These are phyloP conservation scores for Tetrax tetrax DNA, from an alignment of 2,113 vertebrate species.

Conservation along the genomic window DNA sequence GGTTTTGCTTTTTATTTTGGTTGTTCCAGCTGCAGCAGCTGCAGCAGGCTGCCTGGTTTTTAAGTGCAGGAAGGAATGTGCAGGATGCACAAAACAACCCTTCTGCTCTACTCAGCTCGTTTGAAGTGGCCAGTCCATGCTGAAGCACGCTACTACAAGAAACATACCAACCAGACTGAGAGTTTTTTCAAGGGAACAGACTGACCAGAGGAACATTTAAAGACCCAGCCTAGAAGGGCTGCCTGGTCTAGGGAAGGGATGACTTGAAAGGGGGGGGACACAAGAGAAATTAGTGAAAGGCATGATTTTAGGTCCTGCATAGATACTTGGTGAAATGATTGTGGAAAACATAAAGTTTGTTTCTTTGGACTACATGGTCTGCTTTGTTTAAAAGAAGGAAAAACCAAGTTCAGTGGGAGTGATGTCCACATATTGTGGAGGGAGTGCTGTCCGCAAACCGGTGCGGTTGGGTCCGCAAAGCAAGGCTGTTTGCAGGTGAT, in stretches of 20 bases:
- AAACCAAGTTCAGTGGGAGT: background rate
- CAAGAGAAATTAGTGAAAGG: background rate
- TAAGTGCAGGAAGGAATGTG: background rate
- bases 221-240: background rate
- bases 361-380: background rate
- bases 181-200: background rate
- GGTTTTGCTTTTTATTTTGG: background rate
- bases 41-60: background rate
- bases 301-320: no score
- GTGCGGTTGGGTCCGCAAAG: accelerated
- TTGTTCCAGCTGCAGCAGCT: background rate
- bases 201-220: background rate
- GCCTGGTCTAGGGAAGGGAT: background rate
- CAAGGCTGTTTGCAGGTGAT: background rate
- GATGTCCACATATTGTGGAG: accelerated
- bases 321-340: no score
- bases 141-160: background rate
- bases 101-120: background rate
- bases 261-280: background rate
- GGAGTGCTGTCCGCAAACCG: background rate
- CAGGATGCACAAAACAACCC: background rate
- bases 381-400: background rate
- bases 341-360: background rate
- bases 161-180: no score
- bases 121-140: background rate